Evolutionary conservation across 2,888 invertebrate genomes (phyloP), one percentile per base, ranked within the genome.

Genomic region (Volucella inflata): DNA sequence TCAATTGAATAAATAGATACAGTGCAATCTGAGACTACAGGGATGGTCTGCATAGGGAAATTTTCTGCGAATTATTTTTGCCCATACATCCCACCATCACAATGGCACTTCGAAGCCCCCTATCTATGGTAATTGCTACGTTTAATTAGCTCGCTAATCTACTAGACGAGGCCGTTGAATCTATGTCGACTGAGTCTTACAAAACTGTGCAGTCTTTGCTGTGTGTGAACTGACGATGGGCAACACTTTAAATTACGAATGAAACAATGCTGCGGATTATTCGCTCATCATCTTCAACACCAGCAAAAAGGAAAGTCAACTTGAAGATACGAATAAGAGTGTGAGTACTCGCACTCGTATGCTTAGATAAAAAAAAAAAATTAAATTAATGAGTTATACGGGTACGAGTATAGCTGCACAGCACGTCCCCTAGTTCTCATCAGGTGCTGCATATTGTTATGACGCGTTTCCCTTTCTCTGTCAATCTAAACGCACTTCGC

Each of bases 61-160:
- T 67, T 67, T 75, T 65, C 38, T 53, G 17, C 62, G 36, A 62
- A 53, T 1, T 46, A 51, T 44, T 59, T 70, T 40, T 74, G 50
- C 51, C 57, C 60, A 72, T 60, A 6, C 53, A 42, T 16, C n/a
- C 21, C 50, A 38, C 36, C 14, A 59, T 17, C 16, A 9, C 10
- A n/a, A 36, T 10, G n/a, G 8, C 42, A 17, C 10, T 16, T 8
- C 21, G 11, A 10, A 11, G n/a, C 10, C 50, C 48, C 74, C 53
- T 79, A 68, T 76, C 81, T 71, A 64, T 79, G 64, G 83, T 84
- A 79, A 79, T 79, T 65, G 75, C 64, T 50, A 57, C 64, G 64
- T 84, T 84, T 79, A 84, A 79, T 84, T 79, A 84, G 70, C 79
- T 79, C 64, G 57, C 65, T 70, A 75, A 84, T 79, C 83, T 75